phyloP scores from a whole-genome alignment of 2,888 invertebrate genomes.

The Thereva nobilitata region DNA sequence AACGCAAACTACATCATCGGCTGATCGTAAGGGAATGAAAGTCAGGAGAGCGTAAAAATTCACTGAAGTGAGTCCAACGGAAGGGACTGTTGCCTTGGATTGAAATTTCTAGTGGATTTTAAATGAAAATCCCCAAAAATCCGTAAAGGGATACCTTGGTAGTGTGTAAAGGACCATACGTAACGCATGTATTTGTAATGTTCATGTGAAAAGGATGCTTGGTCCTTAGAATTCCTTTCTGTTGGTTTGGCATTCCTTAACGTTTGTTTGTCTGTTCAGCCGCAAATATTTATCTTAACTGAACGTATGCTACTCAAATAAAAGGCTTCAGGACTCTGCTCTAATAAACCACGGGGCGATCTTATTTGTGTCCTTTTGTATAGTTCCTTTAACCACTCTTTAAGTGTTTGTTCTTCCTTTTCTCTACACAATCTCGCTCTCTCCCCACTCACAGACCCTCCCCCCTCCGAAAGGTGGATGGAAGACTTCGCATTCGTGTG shows the following conservation, averaged over 20 bases:
- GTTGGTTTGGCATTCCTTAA: conserved; percentile 16
- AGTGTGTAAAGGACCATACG: too few relatives aligned
- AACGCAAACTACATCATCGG: conserved; percentile 23
- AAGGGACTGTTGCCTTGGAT: neutral
- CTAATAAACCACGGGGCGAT: conserved; percentile 45
- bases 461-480: neutral
- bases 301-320: conserved; percentile 33
- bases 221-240: neutral
- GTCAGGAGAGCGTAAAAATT: conserved; percentile 44
- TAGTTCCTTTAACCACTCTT: conserved; percentile 44
- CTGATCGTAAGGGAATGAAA: conserved; percentile 31
- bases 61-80: conserved; percentile 42
- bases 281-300: conserved; percentile 36
- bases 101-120: conserved; percentile 11
- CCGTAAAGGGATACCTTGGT: conserved; percentile 19
- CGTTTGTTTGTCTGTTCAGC: conserved; percentile 30
- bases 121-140: conserved; percentile 32
- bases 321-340: conserved; percentile 30
- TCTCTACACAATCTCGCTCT: conserved; percentile 40
- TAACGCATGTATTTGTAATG: conserved; percentile 18
- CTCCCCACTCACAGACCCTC: neutral
- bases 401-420: conserved; percentile 46
- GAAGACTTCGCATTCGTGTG: neutral
- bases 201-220: conserved; percentile 28
- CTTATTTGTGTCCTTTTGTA: conserved; percentile 38